Evolutionary conservation across 2,113 vertebrate species (phyloP), one percentile per base, ranked within the genome.

Genomic region (Pao palembangensis): DNA sequence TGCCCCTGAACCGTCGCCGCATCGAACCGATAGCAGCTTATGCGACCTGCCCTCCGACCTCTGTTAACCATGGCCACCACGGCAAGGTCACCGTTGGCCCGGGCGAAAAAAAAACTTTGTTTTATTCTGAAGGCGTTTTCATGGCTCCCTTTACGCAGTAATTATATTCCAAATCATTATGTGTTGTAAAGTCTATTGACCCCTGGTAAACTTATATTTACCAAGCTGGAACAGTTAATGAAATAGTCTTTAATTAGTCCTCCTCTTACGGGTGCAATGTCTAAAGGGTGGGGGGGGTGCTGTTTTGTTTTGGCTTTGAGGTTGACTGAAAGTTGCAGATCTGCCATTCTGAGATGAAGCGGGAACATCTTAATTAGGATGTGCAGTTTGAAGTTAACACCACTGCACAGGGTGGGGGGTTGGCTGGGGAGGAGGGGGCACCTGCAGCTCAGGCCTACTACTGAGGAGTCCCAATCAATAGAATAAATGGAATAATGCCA

Each of bases 161-260:
- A 92, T 90, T 88, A 90, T 87, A 81, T 82, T 87, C 72, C 82
- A 86, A 88, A 88, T 88, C 82, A 88, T 87, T 83, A 89, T 82
- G 85, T 86, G 84, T 84, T 88, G 85, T 87, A 85, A 88, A 88
- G 81, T 89, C 82, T 89, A 88, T 81, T 88, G 89, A 91, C 90
- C 88, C 87, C 81, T 84, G 75, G 82, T 90, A 91, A 91, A 91
- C 90, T 86, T 90, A 85, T 87, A 91, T 91, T 90, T 92, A 90
- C 86, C 84, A 85, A 89, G 86, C 86, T 86, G 83, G 85, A 88
- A 89, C 85, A 86, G 84, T 90, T 90, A 86, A 90, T 92, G 87
- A 90, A 89, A 90, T 85, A 87, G 85, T 88, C 73, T 90, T 90
- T 88, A 91, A 91, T 91, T 89, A 90, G 84, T 76, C 71, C 75